These are phyloP conservation scores for Nasonia giraulti DNA, from an alignment of 1,140 invertebrate genomes.

Conservation along the genomic window DNA sequence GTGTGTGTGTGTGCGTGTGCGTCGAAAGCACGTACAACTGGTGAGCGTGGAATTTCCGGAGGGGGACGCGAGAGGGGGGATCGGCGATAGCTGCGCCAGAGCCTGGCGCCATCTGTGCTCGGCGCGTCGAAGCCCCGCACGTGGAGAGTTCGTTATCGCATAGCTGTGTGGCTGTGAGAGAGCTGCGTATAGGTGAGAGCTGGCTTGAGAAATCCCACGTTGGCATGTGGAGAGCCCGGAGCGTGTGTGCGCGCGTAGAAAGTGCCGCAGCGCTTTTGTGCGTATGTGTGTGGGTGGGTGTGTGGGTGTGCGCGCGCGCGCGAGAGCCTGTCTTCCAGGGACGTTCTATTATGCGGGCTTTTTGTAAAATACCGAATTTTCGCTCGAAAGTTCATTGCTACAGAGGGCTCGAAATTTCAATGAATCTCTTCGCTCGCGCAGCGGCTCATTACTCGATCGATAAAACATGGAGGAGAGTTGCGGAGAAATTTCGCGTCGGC, in stretches of 20 bases:
- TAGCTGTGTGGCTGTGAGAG: not conserved
- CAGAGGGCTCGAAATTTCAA: too few species aligned
- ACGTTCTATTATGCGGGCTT: too few species aligned
- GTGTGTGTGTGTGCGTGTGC: slow-evolving; percentile 50
- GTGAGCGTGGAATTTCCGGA: slow-evolving; percentile 37
- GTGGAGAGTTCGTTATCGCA: not conserved
- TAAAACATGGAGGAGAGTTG: too few species aligned
- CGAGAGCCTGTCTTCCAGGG: too few species aligned
- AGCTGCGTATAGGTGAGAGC: too few species aligned
- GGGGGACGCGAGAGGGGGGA: slow-evolving; percentile 9
- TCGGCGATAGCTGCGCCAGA: slow-evolving; percentile 10
- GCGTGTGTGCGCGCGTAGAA: not conserved
- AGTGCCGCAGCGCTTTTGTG: not conserved
- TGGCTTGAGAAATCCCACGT: not conserved
- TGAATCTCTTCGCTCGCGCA: too few species aligned
- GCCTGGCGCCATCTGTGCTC: slow-evolving; percentile 29
- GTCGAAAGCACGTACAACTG: slow-evolving; percentile 26
- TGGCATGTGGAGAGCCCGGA: not conserved
- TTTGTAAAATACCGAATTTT: too few species aligned
- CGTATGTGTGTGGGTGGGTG: too few species aligned
- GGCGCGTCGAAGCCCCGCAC: slow-evolving; percentile 1
- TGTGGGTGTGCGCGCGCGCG: too few species aligned
- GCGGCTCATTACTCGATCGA: too few species aligned
- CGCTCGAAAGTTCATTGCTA: too few species aligned
- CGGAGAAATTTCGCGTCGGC: too few species aligned